Conservation (phyloP, 35 echinoderm and acorn worm species). For the Diadema setosum region DNA sequence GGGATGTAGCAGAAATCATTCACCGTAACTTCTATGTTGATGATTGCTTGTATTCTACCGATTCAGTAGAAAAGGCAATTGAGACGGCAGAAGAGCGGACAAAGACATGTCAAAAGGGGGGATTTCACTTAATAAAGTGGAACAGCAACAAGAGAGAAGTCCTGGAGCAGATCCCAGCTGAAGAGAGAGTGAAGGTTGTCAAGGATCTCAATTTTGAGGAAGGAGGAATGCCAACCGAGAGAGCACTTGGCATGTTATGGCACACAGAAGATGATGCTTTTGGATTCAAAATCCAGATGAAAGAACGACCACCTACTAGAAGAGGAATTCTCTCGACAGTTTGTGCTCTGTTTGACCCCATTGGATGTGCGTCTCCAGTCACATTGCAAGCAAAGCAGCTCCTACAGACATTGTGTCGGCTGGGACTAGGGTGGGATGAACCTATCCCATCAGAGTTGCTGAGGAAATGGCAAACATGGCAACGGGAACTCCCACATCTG, state of each 20-base stretch:
- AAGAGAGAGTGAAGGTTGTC: neutral
- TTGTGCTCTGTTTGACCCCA: no score
- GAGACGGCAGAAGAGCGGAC: neutral
- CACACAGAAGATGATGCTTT: constrained; percentile 10
- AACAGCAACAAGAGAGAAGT: neutral
- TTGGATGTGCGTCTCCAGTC: no score
- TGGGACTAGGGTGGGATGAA: neutral
- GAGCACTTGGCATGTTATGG: constrained; percentile 55
- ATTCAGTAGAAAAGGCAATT: neutral
- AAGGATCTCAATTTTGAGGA: constrained; percentile 18
- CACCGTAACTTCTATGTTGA: neutral
- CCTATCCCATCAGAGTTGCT: neutral
- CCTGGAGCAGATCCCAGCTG: constrained; percentile 17
- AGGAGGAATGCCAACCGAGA: constrained; percentile 43
- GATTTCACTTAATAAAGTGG: neutral
- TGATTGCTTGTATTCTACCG: neutral
- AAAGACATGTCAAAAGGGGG: neutral
- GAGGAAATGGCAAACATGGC: neutral
- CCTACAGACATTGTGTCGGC: no score
- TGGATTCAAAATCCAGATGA: neutral
- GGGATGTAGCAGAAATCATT: neutral
- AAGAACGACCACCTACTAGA: no score
- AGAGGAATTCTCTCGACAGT: no score
- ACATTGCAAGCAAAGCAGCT: no score
- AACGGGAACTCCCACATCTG: neutral